These are phyloP conservation scores for Mylabris phalerata DNA, from an alignment of 1,140 invertebrate species.

Conservation along the genomic window DNA sequence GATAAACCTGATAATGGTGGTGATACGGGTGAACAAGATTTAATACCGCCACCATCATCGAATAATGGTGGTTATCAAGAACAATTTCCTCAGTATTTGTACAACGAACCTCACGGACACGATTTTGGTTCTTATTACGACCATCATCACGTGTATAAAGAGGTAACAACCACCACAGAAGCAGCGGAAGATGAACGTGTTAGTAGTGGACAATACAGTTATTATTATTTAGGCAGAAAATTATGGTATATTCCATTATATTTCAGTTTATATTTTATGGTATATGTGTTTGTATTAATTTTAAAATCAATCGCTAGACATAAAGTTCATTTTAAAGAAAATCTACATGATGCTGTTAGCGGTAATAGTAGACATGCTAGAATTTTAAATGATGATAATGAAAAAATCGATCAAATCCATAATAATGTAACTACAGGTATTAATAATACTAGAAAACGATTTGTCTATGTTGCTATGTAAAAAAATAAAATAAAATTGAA, in stretches of 20 bases:
- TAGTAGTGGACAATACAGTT: conserved; percentile 66
- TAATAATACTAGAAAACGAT: conserved; percentile 27
- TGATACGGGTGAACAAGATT: conserved; percentile 10
- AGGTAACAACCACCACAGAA: conserved; percentile 44
- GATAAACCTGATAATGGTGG: not conserved
- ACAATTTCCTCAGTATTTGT: conserved; percentile 35
- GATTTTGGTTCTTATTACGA: conserved; percentile 37
- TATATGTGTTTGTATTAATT: conserved; percentile 70
- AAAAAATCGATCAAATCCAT: conserved; percentile 26
- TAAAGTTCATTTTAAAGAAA: conserved; percentile 50
- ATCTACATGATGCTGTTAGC: conserved; percentile 11
- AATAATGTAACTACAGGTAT: conserved; percentile 30
- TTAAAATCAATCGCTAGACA: conserved; percentile 71
- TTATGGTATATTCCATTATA: conserved; percentile 76
- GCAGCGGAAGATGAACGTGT: conserved; percentile 46
- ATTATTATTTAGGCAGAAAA: conserved; percentile 74
- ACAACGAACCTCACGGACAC: conserved; percentile 46
- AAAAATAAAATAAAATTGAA: not conserved
- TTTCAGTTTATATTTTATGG: conserved; percentile 76
- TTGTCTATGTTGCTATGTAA: conserved; percentile 29
- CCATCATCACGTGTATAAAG: conserved; percentile 42
- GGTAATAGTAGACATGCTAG: not conserved
- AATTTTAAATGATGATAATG: not conserved
- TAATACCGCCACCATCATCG: conserved; percentile 19
- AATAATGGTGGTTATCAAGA: conserved; percentile 16